phyloP scores from a whole-genome alignment of 2,113 vertebrate genomes.

The Hydrochoerus hydrochaeris region DNA sequence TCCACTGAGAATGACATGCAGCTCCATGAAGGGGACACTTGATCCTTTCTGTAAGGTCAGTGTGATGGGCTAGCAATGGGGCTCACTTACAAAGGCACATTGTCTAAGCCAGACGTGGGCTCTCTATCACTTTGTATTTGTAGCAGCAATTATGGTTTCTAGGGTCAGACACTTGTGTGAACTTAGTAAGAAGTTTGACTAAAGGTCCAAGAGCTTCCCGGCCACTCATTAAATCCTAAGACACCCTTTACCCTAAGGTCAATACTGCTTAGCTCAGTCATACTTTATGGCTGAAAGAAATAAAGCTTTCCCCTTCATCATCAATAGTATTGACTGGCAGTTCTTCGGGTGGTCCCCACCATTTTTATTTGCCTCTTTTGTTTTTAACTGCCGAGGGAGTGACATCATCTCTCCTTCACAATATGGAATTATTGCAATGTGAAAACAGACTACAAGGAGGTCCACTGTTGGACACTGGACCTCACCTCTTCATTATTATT shows the following conservation, averaged over 20 bases:
- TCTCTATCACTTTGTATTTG: conserved; percentile 41
- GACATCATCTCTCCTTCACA: conserved; percentile 73
- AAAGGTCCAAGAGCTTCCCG: conserved; percentile 63
- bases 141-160: conserved; percentile 36
- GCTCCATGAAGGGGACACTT: not conserved
- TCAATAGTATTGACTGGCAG: conserved; percentile 72
- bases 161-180: conserved; percentile 70
- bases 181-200: conserved; percentile 68
- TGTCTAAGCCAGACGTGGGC: conserved; percentile 55
- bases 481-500: conserved; percentile 71
- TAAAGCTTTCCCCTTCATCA: conserved; percentile 62
- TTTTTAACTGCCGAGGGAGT: conserved; percentile 53
- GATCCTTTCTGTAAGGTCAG: conserved; percentile 34
- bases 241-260: conserved; percentile 74
- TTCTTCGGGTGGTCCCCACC: conserved; percentile 69
- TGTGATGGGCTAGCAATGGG: not conserved
- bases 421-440: conserved; percentile 61
- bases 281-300: conserved; percentile 54
- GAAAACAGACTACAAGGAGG: conserved; percentile 52
- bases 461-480: conserved; percentile 51
- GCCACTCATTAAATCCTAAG: conserved; percentile 61
- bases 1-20: not conserved
- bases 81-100: conserved; percentile 67
- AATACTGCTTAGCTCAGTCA: conserved; percentile 56
- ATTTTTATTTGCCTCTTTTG: conserved; percentile 68